phyloP scores from a whole-genome alignment of 2,888 invertebrate genomes.

The Diaprepes abbreviatus region DNA sequence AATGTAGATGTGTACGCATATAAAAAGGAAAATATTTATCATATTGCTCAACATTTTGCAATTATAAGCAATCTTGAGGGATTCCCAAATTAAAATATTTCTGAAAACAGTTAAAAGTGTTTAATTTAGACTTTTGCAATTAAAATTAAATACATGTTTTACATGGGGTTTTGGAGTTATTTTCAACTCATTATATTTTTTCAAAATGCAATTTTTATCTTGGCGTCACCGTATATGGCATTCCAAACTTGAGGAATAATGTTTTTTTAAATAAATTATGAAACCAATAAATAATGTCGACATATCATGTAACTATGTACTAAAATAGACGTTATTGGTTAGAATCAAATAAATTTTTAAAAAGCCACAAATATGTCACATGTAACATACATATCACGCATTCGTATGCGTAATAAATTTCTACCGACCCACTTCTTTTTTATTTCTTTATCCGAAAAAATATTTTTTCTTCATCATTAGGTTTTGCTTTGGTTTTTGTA shows the following conservation, averaged over 20 bases:
- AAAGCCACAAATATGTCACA: slow-evolving; percentile 36
- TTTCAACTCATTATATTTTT: too few relatives aligned
- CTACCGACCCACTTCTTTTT: slow-evolving; percentile 18
- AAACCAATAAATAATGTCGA: slow-evolving; percentile 5
- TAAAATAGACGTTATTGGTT: slow-evolving; percentile 34
- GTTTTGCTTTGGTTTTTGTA: slow-evolving; percentile 16
- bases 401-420: slow-evolving; percentile 27
- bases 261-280: not conserved
- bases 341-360: slow-evolving; percentile 33
- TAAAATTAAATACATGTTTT: too few relatives aligned
- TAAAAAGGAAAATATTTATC: too few relatives aligned
- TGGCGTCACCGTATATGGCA: not conserved
- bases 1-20: too few relatives aligned
- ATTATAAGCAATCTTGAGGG: too few relatives aligned
- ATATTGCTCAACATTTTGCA: too few relatives aligned
- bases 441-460: slow-evolving; percentile 29
- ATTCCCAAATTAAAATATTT: too few relatives aligned
- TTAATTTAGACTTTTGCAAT: too few relatives aligned
- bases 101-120: too few relatives aligned
- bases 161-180: too few relatives aligned
- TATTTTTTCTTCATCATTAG: slow-evolving; percentile 34
- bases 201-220: not conserved
- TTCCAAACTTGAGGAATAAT: not conserved
- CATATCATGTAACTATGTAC: slow-evolving; percentile 10
- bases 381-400: slow-evolving; percentile 27